Conservation (phyloP, 2,113 vertebrate species). For the Tautogolabrus adspersus region DNA sequence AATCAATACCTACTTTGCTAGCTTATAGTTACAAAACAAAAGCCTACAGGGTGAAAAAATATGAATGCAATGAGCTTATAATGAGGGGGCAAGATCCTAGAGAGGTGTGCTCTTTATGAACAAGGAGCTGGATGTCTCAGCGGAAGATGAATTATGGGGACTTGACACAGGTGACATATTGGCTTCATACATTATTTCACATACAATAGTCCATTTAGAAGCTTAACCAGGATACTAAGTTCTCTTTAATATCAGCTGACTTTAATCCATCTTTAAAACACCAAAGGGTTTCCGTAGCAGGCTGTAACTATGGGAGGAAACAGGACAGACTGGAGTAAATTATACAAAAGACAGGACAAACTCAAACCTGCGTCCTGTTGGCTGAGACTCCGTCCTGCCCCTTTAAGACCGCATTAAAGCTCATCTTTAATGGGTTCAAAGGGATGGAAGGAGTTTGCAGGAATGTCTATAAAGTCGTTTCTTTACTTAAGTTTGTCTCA, state of each 20-base stretch:
- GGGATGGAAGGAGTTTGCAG: not conserved
- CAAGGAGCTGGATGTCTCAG: constrained; percentile 62
- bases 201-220: constrained; percentile 74
- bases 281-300: constrained; percentile 33
- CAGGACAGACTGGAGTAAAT: constrained; percentile 5
- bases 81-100: constrained; percentile 60
- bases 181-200: constrained; percentile 81
- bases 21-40: constrained; percentile 75
- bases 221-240: constrained; percentile 65
- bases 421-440: constrained; percentile 3
- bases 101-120: constrained; percentile 73
- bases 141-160: constrained; percentile 76
- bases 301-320: constrained; percentile 1
- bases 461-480: no score
- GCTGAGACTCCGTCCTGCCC: not conserved
- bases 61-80: constrained; percentile 64
- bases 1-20: constrained; percentile 82
- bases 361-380: not conserved
- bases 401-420: not conserved
- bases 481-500: no score
- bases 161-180: constrained; percentile 81
- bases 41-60: constrained; percentile 65
- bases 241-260: constrained; percentile 43
- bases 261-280: constrained; percentile 64
- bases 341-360: constrained; percentile 10